Conservation (phyloP, 2,888 invertebrate species). For the Mythimna vitellina region DNA sequence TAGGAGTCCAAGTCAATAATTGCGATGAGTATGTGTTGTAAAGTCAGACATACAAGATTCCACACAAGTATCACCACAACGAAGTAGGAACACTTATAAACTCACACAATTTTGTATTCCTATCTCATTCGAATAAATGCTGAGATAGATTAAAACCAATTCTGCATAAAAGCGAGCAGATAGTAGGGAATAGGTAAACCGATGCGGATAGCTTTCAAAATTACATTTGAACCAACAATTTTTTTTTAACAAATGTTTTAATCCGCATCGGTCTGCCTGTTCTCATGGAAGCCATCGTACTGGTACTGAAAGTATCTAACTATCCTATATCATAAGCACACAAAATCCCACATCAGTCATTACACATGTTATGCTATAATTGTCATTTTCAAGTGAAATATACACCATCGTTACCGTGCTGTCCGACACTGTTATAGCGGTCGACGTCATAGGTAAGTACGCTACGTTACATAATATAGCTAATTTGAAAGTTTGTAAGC, state of each 20-base stretch:
- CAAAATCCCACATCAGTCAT: slow-evolving; percentile 74
- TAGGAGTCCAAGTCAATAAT: slow-evolving; percentile 63
- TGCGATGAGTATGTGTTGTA: slow-evolving; percentile 71
- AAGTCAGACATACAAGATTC: slow-evolving; percentile 67
- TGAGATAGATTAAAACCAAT: slow-evolving; percentile 82
- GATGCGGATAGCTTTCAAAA: slow-evolving; percentile 45
- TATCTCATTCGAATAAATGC: slow-evolving; percentile 89
- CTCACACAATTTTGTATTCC: slow-evolving; percentile 76
- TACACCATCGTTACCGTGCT: slow-evolving; percentile 81
- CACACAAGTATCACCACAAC: slow-evolving; percentile 62
- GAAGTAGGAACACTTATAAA: slow-evolving; percentile 67
- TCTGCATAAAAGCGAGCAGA: slow-evolving; percentile 76
- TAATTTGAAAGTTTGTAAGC: slow-evolving; percentile 74
- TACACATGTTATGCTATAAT: slow-evolving; percentile 80
- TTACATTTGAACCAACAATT: slow-evolving; percentile 26
- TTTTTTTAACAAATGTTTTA: slow-evolving; percentile 22
- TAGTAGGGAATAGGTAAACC: slow-evolving; percentile 58
- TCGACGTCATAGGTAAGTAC: slow-evolving; percentile 71
- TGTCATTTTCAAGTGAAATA: slow-evolving; percentile 85
- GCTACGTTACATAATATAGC: slow-evolving; percentile 71
- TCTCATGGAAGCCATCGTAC: slow-evolving; percentile 66
- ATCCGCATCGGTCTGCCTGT: slow-evolving; percentile 55
- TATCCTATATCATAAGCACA: slow-evolving; percentile 72
- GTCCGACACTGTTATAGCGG: slow-evolving; percentile 72
- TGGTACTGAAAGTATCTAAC: slow-evolving; percentile 63